phyloP scores from a whole-genome alignment of 2,797 vertebrate species.

The Scyliorhinus canicula region DNA sequence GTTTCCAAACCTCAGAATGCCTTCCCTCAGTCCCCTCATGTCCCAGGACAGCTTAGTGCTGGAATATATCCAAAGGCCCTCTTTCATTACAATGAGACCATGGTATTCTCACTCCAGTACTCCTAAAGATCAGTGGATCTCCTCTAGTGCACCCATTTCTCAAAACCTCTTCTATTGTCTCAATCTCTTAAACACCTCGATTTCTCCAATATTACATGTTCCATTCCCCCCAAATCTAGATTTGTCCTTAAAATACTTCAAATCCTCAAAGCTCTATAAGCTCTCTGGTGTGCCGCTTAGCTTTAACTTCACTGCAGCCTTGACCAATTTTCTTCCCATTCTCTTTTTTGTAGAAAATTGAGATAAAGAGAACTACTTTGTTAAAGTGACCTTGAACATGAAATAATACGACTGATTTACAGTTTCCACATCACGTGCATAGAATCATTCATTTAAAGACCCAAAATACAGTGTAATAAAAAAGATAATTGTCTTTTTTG shows the following conservation, averaged over 20 bases:
- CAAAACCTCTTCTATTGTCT: not conserved
- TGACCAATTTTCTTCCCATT: not conserved
- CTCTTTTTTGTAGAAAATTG: not conserved
- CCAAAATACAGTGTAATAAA: not conserved
- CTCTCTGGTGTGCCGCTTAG: not conserved
- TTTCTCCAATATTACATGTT: not conserved
- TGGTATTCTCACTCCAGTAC: not conserved
- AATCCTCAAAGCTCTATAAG: not conserved
- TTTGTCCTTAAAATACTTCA: not conserved
- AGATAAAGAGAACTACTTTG: not conserved
- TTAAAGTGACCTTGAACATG: not conserved
- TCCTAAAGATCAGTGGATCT: not conserved
- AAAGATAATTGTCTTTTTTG: not conserved
- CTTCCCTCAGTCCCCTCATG: not conserved
- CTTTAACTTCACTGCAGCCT: not conserved
- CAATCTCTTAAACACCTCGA: not conserved
- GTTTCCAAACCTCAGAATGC: not conserved
- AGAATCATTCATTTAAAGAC: not conserved
- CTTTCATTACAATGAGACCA: not conserved
- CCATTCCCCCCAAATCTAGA: not conserved
- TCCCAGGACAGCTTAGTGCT: not conserved
- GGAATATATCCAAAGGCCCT: not conserved
- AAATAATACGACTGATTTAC: not conserved
- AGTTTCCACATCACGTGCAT: not conserved
- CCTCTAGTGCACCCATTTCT: not conserved